A percentile compares a stretch with the other conserved stretches of the same genome.
Evolutionary conservation across 2,797 vertebrate species (phyloP).

Genomic region (Microctenopoma steveboyesi): DNA sequence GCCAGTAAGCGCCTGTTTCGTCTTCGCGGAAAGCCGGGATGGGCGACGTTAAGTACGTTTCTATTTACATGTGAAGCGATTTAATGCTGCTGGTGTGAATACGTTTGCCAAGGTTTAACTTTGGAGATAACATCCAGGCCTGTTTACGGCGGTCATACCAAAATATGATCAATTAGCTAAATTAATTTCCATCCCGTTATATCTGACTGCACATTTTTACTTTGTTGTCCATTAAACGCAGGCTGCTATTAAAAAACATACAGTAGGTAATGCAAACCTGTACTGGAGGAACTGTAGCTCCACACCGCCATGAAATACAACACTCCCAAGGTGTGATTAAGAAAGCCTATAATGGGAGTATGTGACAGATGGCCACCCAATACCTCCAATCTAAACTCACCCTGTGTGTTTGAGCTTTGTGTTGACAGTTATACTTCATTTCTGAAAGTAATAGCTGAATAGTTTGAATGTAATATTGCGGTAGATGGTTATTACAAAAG

Average conservation of each 20-base stretch:
- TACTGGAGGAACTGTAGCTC: background rate
- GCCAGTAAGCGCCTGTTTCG: conserved; percentile 63
- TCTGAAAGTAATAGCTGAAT: background rate
- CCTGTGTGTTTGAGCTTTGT: conserved; percentile 23
- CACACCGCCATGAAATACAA: conserved; percentile 48
- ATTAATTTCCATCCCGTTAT: background rate
- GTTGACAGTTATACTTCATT: background rate
- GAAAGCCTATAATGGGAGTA: conserved; percentile 37
- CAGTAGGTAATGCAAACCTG: background rate
- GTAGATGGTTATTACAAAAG: background rate
- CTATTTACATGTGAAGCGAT: background rate
- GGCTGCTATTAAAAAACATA: background rate
- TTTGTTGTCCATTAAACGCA: conserved; percentile 5
- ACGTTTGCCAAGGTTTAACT: conserved; percentile 18
- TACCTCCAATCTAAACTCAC: conserved; percentile 37
- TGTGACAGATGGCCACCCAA: conserved; percentile 58
- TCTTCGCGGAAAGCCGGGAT: conserved; percentile 21
- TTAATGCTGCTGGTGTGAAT: background rate
- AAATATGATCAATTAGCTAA: background rate
- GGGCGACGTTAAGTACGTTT: conserved; percentile 46
- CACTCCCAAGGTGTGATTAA: conserved; percentile 61
- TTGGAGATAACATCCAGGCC: conserved; percentile 55
- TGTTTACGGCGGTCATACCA: background rate
- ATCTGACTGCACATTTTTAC: background rate
- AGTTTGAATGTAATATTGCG: background rate